These are phyloP conservation scores for Geopemphigus sp. DNA, from an alignment of 1,140 invertebrate species.

Conservation along the genomic window DNA sequence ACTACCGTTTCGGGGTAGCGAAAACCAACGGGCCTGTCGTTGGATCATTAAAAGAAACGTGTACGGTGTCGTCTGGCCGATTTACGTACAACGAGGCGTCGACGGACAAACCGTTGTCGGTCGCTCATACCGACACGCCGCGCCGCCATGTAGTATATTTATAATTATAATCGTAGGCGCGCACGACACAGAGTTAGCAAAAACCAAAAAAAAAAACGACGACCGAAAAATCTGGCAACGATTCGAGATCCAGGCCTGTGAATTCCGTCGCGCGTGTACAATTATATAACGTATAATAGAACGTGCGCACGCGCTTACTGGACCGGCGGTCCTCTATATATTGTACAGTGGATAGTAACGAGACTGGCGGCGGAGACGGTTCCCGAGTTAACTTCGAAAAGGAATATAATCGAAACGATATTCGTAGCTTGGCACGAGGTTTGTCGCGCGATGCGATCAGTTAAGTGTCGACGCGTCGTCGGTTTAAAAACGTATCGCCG, in stretches of 20 bases:
- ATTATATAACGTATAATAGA: background rate
- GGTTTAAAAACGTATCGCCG: background rate
- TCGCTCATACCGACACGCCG: too few relatives aligned
- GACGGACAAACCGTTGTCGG: background rate
- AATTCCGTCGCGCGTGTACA: background rate
- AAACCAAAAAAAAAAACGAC: background rate
- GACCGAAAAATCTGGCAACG: constrained; percentile 28
- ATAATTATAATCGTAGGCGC: background rate
- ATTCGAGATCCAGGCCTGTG: background rate
- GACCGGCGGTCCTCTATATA: too few relatives aligned
- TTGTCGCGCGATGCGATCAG: background rate
- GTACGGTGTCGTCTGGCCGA: background rate
- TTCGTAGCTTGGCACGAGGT: background rate
- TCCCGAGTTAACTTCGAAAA: too few relatives aligned
- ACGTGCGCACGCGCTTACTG: background rate
- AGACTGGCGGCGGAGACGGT: too few relatives aligned
- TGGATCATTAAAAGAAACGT: too few relatives aligned
- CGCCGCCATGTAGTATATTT: background rate
- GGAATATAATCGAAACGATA: background rate
- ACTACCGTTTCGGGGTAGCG: too few relatives aligned
- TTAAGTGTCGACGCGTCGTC: background rate
- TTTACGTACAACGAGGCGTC: background rate
- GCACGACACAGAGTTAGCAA: background rate
- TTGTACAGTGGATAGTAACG: too few relatives aligned
- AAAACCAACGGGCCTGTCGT: too few relatives aligned